Evolutionary conservation across 2,797 vertebrate species (phyloP).

Genomic region (Glossophaga mutica): DNA sequence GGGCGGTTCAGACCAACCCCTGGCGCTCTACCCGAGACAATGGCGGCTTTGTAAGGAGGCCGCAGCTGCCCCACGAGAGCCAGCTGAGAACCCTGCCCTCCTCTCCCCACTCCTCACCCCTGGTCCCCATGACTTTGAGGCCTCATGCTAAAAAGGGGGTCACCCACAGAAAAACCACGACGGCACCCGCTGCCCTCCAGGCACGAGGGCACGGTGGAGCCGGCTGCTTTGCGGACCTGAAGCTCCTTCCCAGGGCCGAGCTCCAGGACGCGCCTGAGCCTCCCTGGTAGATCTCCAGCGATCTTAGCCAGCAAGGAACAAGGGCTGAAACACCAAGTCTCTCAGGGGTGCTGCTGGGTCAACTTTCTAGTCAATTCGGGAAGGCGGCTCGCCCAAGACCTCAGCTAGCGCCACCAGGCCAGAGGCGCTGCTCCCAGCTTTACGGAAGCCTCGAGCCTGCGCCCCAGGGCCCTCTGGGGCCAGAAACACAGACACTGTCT

Average conservation of each 20-base stretch:
- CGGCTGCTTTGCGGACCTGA: not conserved
- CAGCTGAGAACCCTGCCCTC: slow-evolving; percentile 15
- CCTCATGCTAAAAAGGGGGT: not conserved
- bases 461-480: not conserved
- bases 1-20: slow-evolving; percentile 36
- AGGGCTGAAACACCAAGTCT: not conserved
- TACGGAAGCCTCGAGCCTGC: not conserved
- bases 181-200: slow-evolving; percentile 15
- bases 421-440: not conserved
- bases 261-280: not conserved
- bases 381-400: not conserved
- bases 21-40: slow-evolving; percentile 35
- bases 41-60: slow-evolving; percentile 44
- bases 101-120: slow-evolving; percentile 31
- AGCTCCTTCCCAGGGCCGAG: not conserved
- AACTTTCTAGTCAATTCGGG: not conserved
- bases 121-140: slow-evolving; percentile 33
- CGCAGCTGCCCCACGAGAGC: not conserved
- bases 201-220: not conserved
- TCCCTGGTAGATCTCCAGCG: not conserved
- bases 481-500: not conserved
- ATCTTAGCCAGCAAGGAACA: slow-evolving; percentile 17
- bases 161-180: not conserved
- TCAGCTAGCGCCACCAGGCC: not conserved
- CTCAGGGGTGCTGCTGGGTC: not conserved